phyloP scores from a whole-genome alignment of 2,797 vertebrate genomes.

The Pangasius sanitwongsei region DNA sequence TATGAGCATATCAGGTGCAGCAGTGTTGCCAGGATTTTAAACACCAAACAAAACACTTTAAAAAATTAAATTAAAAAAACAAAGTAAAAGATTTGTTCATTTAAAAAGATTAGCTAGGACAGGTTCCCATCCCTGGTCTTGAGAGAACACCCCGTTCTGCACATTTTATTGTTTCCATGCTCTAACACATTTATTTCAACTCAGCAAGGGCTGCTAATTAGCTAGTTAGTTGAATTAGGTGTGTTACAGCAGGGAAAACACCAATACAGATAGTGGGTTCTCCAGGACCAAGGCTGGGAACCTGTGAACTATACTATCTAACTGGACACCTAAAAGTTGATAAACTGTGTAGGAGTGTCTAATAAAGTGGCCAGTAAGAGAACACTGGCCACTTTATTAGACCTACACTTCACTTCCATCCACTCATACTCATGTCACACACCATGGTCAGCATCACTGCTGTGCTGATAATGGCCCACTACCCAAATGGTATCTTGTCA shows the following conservation, averaged over 20 bases:
- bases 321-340: not conserved
- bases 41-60: not conserved
- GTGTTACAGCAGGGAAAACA: not conserved
- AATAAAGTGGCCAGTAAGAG: not conserved
- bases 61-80: not conserved
- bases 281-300: not conserved
- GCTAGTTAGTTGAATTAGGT: not conserved
- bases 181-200: not conserved
- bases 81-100: not conserved
- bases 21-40: not conserved
- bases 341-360: not conserved
- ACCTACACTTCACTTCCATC: not conserved
- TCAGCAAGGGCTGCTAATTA: not conserved
- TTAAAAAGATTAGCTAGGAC: not conserved
- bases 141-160: not conserved
- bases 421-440: not conserved
- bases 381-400: not conserved
- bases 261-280: not conserved
- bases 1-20: not conserved
- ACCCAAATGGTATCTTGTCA: not conserved
- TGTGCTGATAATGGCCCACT: not conserved
- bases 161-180: not conserved
- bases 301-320: not conserved
- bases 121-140: not conserved
- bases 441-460: not conserved